A percentile compares a stretch with the other conserved stretches of the same genome.
These are phyloP conservation scores for Trichopria drosophilae DNA, from an alignment of 2,888 invertebrate species.

Conservation along the genomic window DNA sequence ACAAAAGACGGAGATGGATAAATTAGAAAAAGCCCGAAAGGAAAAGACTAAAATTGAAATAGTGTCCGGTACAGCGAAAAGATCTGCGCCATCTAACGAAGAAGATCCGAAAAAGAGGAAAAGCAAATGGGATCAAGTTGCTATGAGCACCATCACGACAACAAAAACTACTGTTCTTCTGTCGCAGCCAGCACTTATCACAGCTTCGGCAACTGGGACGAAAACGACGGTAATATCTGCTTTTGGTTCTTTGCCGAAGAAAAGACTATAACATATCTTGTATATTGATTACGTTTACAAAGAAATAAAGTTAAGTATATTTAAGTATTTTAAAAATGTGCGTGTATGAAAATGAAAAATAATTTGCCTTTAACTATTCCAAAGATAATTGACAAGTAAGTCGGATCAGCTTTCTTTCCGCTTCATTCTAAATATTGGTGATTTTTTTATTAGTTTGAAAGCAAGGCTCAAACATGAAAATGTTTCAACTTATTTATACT, in stretches of 20 bases:
- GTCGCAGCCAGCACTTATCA: slow-evolving; percentile 72
- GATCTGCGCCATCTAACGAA: slow-evolving; percentile 56
- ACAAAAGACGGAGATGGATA: slow-evolving; percentile 91
- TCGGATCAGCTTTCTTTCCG: too few relatives aligned
- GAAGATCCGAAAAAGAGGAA: slow-evolving; percentile 80
- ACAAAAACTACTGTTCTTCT: slow-evolving; percentile 70
- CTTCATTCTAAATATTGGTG: too few relatives aligned
- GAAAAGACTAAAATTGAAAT: slow-evolving; percentile 78
- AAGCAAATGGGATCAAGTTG: slow-evolving; percentile 92
- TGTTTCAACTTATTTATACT: too few relatives aligned
- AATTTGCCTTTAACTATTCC: too few relatives aligned
- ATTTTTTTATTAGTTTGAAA: too few relatives aligned
- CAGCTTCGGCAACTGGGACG: slow-evolving; percentile 82
- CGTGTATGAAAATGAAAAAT: too few relatives aligned
- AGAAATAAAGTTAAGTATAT: too few relatives aligned
- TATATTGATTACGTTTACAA: too few relatives aligned
- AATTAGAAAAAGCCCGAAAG: slow-evolving; percentile 80
- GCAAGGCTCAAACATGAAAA: too few relatives aligned
- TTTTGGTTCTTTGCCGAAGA: slow-evolving; percentile 87
- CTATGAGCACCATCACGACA: slow-evolving; percentile 64
- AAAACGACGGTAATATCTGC: slow-evolving; percentile 92
- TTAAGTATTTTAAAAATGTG: too few relatives aligned
- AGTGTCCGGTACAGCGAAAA: slow-evolving; percentile 70
- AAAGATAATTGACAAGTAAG: too few relatives aligned
- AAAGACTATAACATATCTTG: slow-evolving; percentile 59